A percentile compares a stretch with the other conserved stretches of the same genome.
Conservation (phyloP, 2,888 invertebrate genomes). For the Melanostoma mellinum region DNA sequence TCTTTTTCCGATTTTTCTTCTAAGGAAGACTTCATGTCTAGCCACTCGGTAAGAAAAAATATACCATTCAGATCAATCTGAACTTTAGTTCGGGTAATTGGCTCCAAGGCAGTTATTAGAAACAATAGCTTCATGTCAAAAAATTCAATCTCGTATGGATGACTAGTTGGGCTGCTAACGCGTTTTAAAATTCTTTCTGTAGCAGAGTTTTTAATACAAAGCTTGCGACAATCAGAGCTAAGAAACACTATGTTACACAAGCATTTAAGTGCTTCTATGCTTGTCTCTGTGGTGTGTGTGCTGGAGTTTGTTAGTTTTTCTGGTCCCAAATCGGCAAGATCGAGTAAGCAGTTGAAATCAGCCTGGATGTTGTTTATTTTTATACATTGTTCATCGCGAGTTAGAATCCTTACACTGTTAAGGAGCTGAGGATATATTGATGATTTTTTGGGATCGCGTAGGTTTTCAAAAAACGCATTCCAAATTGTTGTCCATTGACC, state of each 20-base stretch:
- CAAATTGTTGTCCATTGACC: constrained; percentile 81
- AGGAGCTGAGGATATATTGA: constrained; percentile 77
- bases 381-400: constrained; percentile 90
- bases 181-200: constrained; percentile 89
- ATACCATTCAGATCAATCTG: constrained; percentile 88
- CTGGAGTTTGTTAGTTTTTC: constrained; percentile 75
- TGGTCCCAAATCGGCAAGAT: constrained; percentile 85
- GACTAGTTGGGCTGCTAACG: constrained; percentile 83
- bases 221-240: constrained; percentile 85
- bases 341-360: constrained; percentile 87
- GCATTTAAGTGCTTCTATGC: constrained; percentile 92
- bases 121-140: constrained; percentile 95
- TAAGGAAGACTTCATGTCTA: constrained; percentile 85
- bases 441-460: constrained; percentile 76
- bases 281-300: constrained; percentile 82
- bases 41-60: constrained; percentile 86
- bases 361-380: constrained; percentile 86
- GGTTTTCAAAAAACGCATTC: constrained; percentile 79
- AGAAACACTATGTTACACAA: constrained; percentile 95
- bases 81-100: constrained; percentile 86
- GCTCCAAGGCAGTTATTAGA: constrained; percentile 92
- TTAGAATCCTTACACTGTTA: constrained; percentile 82
- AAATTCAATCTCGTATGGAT: constrained; percentile 84
- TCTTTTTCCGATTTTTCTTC: constrained; percentile 83
- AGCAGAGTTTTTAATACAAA: constrained; percentile 85